Percentiles rank a stretch among this genome's conserved stretches.
Conservation (phyloP, 2,113 vertebrate genomes). For the Phoxinus phoxinus region DNA sequence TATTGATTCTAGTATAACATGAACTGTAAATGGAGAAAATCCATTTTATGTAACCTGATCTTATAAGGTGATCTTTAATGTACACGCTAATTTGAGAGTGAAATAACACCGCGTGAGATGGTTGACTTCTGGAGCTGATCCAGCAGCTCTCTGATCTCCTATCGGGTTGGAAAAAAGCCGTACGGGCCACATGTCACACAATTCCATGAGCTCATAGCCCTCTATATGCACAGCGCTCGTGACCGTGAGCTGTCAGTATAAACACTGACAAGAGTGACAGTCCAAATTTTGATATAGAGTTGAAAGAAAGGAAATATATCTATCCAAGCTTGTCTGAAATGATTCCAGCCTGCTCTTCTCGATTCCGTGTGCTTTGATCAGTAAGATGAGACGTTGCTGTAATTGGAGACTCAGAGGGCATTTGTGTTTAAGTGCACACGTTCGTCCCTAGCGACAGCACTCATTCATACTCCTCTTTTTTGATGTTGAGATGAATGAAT, state of each 20-base stretch:
- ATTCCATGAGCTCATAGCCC: slow-evolving; percentile 60
- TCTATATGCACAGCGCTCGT: neutral
- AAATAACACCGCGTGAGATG: slow-evolving; percentile 8
- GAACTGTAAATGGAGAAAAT: neutral
- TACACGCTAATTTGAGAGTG: slow-evolving; percentile 17
- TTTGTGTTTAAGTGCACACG: neutral
- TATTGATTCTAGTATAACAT: slow-evolving; percentile 25
- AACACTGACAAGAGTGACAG: neutral
- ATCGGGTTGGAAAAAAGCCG: slow-evolving; percentile 52
- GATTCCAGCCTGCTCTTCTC: neutral
- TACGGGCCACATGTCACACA: slow-evolving; percentile 65
- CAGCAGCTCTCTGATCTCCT: slow-evolving; percentile 52
- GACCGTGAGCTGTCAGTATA: neutral
- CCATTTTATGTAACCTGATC: neutral
- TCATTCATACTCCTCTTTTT: slow-evolving; percentile 1
- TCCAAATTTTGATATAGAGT: neutral
- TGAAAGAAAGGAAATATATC: neutral
- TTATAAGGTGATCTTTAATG: slow-evolving; percentile 17
- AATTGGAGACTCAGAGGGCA: neutral
- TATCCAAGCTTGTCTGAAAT: neutral
- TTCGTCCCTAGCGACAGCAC: neutral
- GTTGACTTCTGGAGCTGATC: slow-evolving; percentile 45
- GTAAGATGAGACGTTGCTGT: slow-evolving; percentile 30
- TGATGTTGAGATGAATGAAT: slow-evolving; percentile 8
- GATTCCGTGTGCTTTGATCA: neutral